These are phyloP conservation scores for Anolis carolinensis DNA, from an alignment of 2,113 vertebrate genomes.

Conservation along the genomic window DNA sequence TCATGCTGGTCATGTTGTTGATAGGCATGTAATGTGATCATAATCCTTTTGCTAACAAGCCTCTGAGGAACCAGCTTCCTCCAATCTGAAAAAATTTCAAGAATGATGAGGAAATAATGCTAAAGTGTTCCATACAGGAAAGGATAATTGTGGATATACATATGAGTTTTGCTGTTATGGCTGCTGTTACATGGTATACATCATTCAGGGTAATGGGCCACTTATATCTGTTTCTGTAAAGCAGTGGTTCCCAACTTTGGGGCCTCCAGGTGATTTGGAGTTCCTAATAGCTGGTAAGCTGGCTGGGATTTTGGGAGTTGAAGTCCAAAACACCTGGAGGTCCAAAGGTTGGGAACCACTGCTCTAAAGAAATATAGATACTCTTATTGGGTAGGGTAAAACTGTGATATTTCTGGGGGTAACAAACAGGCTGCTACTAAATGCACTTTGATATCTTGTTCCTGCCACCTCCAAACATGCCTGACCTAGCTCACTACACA, in stretches of 20 bases:
- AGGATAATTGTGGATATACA: neutral
- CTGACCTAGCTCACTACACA: neutral
- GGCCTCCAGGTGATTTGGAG: too few species aligned
- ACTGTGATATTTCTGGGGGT: too few species aligned
- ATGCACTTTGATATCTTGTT: neutral
- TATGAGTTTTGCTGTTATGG: neutral
- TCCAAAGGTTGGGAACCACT: too few species aligned
- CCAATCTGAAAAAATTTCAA: neutral
- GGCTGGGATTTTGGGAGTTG: too few species aligned
- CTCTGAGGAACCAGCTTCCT: neutral
- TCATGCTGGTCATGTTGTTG: constrained; percentile 60
- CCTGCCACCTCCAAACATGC: neutral
- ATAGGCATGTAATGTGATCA: constrained; percentile 46
- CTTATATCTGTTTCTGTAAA: neutral
- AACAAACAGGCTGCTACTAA: neutral
- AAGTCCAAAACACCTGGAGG: too few species aligned
- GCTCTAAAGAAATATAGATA: neutral
- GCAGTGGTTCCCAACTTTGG: too few species aligned
- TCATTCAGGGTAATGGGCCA: neutral
- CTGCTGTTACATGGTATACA: neutral
- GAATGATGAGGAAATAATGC: neutral
- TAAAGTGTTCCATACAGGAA: neutral
- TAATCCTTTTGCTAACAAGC: neutral
- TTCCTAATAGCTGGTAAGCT: too few species aligned
- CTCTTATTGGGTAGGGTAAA: neutral